Evolutionary conservation across 2,797 vertebrate species (phyloP).

Genomic region (Typhlichthys eigenmanni): DNA sequence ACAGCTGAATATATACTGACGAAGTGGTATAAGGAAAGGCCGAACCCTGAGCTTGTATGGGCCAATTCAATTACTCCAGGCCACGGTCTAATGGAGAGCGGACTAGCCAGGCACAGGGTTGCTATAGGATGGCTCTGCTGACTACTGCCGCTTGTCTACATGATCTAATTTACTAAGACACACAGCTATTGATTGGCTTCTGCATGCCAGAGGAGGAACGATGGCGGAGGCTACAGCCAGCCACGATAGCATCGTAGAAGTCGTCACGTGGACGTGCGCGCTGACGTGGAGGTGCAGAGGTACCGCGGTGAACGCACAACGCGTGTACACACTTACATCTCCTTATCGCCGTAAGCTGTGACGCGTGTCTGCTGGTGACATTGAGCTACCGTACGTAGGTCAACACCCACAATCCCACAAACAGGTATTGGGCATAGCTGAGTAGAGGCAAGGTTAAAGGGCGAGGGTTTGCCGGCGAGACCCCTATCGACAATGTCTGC

Average conservation of each 20-base stretch:
- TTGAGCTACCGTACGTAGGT: too few relatives aligned
- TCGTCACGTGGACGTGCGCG: background rate
- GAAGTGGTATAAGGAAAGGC: constrained; percentile 56
- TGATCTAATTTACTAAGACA: constrained; percentile 81
- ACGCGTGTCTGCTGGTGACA: too few relatives aligned
- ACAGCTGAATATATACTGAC: constrained; percentile 63
- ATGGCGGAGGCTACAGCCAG: constrained; percentile 29
- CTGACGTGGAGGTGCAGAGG: too few relatives aligned
- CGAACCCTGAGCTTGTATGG: constrained; percentile 66
- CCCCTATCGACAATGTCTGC: too few relatives aligned
- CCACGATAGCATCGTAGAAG: background rate
- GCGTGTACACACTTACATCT: background rate
- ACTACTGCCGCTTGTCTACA: constrained; percentile 72
- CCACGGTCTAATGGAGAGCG: constrained; percentile 72
- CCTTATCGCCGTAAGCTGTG: too few relatives aligned
- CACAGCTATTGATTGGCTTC: constrained; percentile 73
- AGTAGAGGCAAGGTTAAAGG: too few relatives aligned
- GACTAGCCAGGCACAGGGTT: constrained; percentile 70
- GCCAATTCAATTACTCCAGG: constrained; percentile 74
- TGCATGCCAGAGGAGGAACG: constrained; percentile 55
- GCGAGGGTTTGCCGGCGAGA: too few relatives aligned
- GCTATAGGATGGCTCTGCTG: constrained; percentile 69
- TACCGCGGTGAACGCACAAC: too few relatives aligned
- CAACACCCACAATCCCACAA: too few relatives aligned
- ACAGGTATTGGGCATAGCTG: too few relatives aligned